Percentiles rank a stretch among this genome's conserved stretches.
These are phyloP conservation scores for Rambutsinella grinnellia DNA, from an alignment of 2,888 invertebrate genomes.

Conservation along the genomic window DNA sequence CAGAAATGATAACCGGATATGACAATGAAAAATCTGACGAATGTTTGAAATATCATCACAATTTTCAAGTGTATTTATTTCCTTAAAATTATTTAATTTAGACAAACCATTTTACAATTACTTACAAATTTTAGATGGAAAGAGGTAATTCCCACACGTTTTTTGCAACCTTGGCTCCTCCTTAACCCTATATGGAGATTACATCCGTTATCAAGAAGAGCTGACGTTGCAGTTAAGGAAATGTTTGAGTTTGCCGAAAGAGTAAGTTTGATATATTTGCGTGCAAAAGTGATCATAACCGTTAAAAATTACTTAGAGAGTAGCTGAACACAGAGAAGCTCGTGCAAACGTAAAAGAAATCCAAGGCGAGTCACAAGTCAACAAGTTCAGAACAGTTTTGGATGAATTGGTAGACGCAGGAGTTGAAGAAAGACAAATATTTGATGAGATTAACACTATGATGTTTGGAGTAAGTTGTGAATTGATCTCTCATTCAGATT, in stretches of 20 bases:
- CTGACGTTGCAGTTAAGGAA: neutral
- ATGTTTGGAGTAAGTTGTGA: conserved; percentile 3
- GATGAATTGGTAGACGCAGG: conserved; percentile 5
- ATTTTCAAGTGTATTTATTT: conserved; percentile 17
- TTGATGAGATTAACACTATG: conserved; percentile 13
- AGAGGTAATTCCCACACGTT: neutral
- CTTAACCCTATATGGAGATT: neutral
- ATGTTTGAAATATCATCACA: neutral
- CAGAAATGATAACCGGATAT: conserved; percentile 15
- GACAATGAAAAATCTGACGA: neutral
- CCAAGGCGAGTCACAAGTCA: no score
- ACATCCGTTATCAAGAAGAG: neutral
- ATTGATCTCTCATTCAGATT: neutral
- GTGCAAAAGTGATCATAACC: neutral
- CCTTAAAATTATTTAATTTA: no score
- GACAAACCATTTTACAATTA: no score
- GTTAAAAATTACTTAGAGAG: neutral
- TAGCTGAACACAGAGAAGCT: neutral
- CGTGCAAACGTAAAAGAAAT: no score
- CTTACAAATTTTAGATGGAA: conserved; percentile 1
- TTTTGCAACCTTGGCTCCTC: neutral
- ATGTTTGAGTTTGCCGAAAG: conserved; percentile 2
- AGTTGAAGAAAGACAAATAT: neutral
- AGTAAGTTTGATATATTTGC: neutral
- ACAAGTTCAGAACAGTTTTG: neutral